phyloP scores from a whole-genome alignment of 2,888 invertebrate species.

The Lamellibrachia satsuma region DNA sequence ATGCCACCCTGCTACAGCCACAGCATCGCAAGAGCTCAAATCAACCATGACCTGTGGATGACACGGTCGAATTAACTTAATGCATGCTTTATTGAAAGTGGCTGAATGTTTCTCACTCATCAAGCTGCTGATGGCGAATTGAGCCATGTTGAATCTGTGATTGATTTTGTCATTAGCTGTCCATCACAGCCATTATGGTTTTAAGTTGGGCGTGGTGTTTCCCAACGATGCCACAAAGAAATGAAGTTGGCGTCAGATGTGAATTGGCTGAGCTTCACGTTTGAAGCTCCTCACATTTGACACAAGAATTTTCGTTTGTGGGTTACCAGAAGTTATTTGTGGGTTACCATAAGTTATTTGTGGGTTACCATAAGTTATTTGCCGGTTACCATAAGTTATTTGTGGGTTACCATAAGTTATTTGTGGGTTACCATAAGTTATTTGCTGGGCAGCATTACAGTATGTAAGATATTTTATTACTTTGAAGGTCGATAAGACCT shows the following conservation, averaged over 20 bases:
- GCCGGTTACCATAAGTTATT: too few relatives aligned
- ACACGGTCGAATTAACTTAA: neutral
- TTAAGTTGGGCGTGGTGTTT: neutral
- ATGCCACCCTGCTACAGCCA: slow-evolving; percentile 28
- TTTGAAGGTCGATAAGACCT: too few relatives aligned
- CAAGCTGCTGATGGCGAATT: neutral
- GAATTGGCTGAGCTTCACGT: neutral
- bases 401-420: neutral
- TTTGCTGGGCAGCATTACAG: neutral
- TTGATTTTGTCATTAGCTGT: neutral
- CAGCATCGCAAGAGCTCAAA: neutral
- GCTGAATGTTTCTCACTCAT: neutral
- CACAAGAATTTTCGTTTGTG: neutral
- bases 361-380: too few relatives aligned
- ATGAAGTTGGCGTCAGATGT: neutral
- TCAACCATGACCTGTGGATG: neutral
- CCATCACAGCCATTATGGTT: neutral
- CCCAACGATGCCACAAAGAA: neutral
- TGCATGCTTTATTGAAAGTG: neutral
- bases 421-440: slow-evolving; percentile 3
- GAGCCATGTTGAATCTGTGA: neutral
- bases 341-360: too few relatives aligned
- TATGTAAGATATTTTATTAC: neutral
- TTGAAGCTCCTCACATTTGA: too few relatives aligned
- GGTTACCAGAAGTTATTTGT: neutral